phyloP scores from a whole-genome alignment of 2,888 invertebrate genomes.

The Druceiella hillmani region DNA sequence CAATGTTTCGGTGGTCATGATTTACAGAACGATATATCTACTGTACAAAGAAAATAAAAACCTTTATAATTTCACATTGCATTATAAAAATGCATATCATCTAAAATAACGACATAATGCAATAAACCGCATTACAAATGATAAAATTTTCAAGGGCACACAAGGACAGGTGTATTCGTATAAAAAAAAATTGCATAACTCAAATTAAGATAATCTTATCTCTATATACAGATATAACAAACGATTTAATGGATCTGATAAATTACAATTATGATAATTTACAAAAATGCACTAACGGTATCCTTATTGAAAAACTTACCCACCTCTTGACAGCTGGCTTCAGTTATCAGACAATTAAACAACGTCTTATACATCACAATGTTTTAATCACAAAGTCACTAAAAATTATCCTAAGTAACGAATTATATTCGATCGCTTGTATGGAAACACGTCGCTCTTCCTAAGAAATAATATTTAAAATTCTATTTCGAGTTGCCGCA shows the following conservation, averaged over 20 bases:
- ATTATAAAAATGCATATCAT: too few species aligned
- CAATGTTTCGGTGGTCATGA: too few species aligned
- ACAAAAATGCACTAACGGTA: too few species aligned
- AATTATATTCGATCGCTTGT: conserved; percentile 31
- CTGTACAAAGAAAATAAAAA: too few species aligned
- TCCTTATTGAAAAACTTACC: conserved; percentile 52
- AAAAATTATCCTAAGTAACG: conserved; percentile 29
- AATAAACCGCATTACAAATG: too few species aligned
- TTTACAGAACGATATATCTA: too few species aligned
- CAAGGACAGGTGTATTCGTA: too few species aligned
- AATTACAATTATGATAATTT: conserved; percentile 16
- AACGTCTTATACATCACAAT: conserved; percentile 61
- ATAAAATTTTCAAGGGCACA: too few species aligned
- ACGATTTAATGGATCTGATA: conserved; percentile 7
- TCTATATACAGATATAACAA: conserved; percentile 7
- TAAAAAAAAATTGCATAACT: conserved; percentile 5
- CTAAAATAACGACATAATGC: too few species aligned
- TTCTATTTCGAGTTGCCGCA: conserved; percentile 45
- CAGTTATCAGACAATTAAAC: conserved; percentile 55
- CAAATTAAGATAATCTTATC: conserved; percentile 13
- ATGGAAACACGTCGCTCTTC: conserved; percentile 40
- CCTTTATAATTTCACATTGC: too few species aligned
- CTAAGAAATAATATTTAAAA: conserved; percentile 44
- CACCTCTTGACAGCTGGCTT: conserved; percentile 72
- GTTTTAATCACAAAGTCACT: conserved; percentile 33